Conservation (phyloP, 2,888 invertebrate species). For the Netelia fuscicornis region DNA sequence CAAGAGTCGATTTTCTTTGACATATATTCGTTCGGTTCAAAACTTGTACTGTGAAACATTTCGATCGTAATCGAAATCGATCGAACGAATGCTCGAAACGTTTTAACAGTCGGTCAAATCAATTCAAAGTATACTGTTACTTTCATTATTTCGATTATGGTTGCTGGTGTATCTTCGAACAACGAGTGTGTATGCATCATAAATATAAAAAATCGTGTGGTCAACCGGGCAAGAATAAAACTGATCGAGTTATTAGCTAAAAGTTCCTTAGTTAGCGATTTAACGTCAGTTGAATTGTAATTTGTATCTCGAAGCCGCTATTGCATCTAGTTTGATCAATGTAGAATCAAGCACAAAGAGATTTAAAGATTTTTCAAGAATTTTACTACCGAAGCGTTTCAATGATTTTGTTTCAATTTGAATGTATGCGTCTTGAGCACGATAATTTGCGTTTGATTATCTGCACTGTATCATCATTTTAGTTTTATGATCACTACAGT, state of each 20-base stretch:
- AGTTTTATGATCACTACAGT: neutral
- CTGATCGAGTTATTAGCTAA: neutral
- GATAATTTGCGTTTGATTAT: slow-evolving; percentile 53
- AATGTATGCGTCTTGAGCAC: neutral
- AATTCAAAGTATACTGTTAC: neutral
- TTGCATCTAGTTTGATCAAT: neutral
- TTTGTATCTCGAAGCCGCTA: neutral
- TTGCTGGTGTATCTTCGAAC: slow-evolving; percentile 8
- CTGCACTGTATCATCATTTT: slow-evolving; percentile 38
- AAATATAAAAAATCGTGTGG: neutral
- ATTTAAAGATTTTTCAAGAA: neutral
- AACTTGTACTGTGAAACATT: neutral
- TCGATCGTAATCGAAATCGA: neutral
- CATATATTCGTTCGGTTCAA: neutral
- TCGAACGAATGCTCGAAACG: neutral
- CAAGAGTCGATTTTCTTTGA: slow-evolving; percentile 4
- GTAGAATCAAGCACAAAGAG: slow-evolving; percentile 2
- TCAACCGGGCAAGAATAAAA: neutral
- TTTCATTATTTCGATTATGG: slow-evolving; percentile 24
- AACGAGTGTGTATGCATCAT: neutral
- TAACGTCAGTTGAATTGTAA: slow-evolving; percentile 11
- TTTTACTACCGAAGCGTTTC: neutral
- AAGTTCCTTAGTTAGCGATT: neutral
- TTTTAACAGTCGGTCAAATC: too few species aligned
- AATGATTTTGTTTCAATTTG: slow-evolving; percentile 1